Evolutionary conservation across 2,797 vertebrate species (phyloP), one percentile per base, ranked within the genome.

Genomic region (Microchirus variegatus): DNA sequence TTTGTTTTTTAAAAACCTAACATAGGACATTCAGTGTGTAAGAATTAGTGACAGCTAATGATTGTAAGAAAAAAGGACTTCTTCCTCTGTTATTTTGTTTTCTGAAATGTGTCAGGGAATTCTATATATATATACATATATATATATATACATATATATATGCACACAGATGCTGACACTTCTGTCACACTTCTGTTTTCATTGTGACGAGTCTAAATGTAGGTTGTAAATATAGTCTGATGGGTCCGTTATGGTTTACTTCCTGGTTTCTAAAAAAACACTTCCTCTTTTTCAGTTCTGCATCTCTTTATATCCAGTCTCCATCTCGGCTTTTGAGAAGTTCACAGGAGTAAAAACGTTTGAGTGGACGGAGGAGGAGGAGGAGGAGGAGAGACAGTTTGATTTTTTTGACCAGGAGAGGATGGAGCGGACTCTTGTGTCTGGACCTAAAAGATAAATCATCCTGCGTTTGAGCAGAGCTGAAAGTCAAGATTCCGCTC

Each of bases 201-300:
- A 31, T 10, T 49, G 10, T 8, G 47, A 26, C n/a, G 14, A 48
- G 22, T 15, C 19, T 50, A 10, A 45, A 45, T 12, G 10, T 37
- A 6, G 9, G 12, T 11, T n/a, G 26, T 45, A 36, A 18, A 12
- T 18, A 15, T n/a, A 5, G 41, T 70, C 49, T 62, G 44, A 47
- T 55, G 17, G 45, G 12, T 63, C 45, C 66, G 57, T 52, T 48
- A 31, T 56, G 51, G 59, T 54, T 43, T 2, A 70, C 67, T 87
- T 89, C 77, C 77, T 80, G 38, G 50, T 17, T 36, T 68, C 3
- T 63, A n/a, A 13, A 51, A 42, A 18, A 56, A 1, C 15, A 1
- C 53, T 86, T 91, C 85, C 77, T 77, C 73, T 67, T 70, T 76
- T 43, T 78, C 14, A 53, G 47, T 72, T 82, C 68, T 75, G 67